These are phyloP conservation scores for Atherinomorus stipes DNA, from an alignment of 2,113 vertebrate species.

Conservation along the genomic window DNA sequence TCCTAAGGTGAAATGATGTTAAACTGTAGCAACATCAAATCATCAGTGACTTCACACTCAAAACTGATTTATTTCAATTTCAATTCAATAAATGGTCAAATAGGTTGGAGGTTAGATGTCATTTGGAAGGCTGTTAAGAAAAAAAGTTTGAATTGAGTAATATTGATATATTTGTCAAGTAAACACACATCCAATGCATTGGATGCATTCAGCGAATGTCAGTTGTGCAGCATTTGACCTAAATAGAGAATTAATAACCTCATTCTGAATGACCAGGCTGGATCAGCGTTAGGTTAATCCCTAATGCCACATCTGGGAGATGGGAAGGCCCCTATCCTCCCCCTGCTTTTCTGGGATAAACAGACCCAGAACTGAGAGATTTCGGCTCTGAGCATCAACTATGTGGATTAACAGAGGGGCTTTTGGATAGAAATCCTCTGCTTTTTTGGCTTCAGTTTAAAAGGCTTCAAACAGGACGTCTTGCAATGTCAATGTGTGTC, in stretches of 20 bases:
- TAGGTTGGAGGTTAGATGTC: too few relatives aligned
- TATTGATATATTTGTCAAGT: too few relatives aligned
- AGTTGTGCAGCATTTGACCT: constrained; percentile 46
- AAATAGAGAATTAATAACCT: constrained; percentile 55
- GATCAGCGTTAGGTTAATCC: constrained; percentile 65
- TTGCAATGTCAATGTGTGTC: neutral
- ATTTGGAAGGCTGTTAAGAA: too few relatives aligned
- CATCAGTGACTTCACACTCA: too few relatives aligned
- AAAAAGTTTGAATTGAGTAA: too few relatives aligned
- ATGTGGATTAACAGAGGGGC: constrained; percentile 33
- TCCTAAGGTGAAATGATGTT: too few relatives aligned
- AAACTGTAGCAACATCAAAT: too few relatives aligned
- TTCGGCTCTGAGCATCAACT: constrained; percentile 16
- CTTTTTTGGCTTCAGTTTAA: neutral
- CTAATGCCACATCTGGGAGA: constrained; percentile 62
- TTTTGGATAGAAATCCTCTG: constrained; percentile 17
- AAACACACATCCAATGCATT: neutral
- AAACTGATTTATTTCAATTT: too few relatives aligned
- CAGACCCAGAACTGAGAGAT: constrained; percentile 23
- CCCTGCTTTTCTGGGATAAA: constrained; percentile 44
- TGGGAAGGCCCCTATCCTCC: constrained; percentile 17
- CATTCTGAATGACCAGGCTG: constrained; percentile 49
- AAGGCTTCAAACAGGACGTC: neutral
- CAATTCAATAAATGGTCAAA: too few relatives aligned
- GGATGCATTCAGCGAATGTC: neutral